Conservation (phyloP, 2,113 vertebrate genomes). For the Cynocephalus volans region DNA sequence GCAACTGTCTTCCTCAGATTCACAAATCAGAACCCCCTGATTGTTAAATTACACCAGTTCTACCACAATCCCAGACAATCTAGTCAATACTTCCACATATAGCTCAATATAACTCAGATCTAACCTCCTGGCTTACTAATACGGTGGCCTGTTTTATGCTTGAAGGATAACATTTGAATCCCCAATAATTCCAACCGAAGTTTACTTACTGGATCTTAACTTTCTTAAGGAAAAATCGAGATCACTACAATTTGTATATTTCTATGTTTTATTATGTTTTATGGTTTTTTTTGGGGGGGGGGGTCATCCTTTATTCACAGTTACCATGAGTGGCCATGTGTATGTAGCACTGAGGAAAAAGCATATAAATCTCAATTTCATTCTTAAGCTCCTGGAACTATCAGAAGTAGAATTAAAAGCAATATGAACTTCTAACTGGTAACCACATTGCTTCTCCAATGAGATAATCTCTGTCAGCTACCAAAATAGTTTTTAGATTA, state of each 20-base stretch:
- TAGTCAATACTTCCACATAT: neutral
- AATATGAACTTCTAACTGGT: constrained; percentile 27
- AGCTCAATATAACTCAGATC: neutral
- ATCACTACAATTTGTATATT: neutral
- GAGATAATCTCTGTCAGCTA: neutral
- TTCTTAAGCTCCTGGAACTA: constrained; percentile 23
- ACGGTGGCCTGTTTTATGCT: neutral
- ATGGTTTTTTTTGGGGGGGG: neutral
- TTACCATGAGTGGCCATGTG: neutral
- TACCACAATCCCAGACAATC: neutral
- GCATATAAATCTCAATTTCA: constrained; percentile 50
- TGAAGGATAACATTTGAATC: neutral
- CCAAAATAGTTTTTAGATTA: constrained; percentile 23
- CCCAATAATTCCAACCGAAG: neutral
- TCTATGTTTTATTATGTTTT: constrained; percentile 25
- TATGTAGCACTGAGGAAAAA: neutral
- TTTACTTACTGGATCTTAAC: neutral
- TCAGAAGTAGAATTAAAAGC: constrained; percentile 42
- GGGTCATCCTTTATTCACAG: neutral
- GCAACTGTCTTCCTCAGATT: neutral
- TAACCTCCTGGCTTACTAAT: neutral
- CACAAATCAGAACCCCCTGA: neutral
- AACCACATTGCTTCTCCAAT: neutral
- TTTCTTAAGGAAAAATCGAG: constrained; percentile 43
- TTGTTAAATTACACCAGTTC: constrained; percentile 17